Conservation (phyloP, 37 sponge, comb jelly and placozoan genomes). For the Crambe crambe region DNA sequence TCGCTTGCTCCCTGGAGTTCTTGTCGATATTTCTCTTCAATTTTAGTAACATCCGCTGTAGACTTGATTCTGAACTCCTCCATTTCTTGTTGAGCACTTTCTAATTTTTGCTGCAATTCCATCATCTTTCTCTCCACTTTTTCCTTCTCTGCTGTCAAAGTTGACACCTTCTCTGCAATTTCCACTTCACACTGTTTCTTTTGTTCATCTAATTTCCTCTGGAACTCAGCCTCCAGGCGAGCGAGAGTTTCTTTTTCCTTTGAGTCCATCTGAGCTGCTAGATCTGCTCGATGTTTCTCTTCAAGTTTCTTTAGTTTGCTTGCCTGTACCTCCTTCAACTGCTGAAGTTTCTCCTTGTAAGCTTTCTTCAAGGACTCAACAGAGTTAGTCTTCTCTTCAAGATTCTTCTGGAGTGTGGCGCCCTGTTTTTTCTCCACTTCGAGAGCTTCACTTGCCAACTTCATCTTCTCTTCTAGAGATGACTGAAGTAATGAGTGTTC, state of each 20-base stretch:
- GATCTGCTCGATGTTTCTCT: slow-evolving; percentile 25
- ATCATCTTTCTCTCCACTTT: neutral
- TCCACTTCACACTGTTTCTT: slow-evolving; percentile 1
- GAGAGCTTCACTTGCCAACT: no score
- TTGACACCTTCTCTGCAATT: slow-evolving; percentile 4
- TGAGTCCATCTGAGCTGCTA: slow-evolving; percentile 12
- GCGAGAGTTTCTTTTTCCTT: slow-evolving; percentile 15
- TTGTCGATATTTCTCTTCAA: slow-evolving; percentile 8
- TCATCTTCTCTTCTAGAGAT: neutral
- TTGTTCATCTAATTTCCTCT: slow-evolving; percentile 12
- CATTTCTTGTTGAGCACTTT: neutral
- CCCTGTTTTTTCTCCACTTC: neutral
- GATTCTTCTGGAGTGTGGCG: neutral
- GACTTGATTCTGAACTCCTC: neutral
- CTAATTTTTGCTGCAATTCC: neutral
- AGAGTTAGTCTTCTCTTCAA: neutral
- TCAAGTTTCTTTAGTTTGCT: slow-evolving; percentile 19
- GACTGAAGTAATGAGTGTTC: neutral
- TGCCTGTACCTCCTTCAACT: slow-evolving; percentile 30
- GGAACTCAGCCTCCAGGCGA: neutral
- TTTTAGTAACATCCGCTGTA: neutral
- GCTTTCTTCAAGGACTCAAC: slow-evolving; percentile 23
- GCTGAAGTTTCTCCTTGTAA: slow-evolving; percentile 39
- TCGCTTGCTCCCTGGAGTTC: neutral
- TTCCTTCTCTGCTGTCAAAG: slow-evolving; percentile 22